Evolutionary conservation across 2,113 vertebrate genomes (phyloP).

Genomic region (Solenodon paradoxus): DNA sequence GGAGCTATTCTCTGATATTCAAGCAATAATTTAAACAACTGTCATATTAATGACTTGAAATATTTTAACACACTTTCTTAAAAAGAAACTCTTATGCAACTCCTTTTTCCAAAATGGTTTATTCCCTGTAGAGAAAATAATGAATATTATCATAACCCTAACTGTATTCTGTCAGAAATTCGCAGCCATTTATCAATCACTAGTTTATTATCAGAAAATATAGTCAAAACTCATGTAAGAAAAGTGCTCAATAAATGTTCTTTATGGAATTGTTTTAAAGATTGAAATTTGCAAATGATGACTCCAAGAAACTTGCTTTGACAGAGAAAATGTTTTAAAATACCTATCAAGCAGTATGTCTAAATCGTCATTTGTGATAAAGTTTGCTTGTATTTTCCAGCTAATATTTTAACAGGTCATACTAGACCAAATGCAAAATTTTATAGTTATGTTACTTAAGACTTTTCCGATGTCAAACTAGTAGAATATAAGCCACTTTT

Average conservation of each 20-base stretch:
- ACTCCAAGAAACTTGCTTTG: background rate
- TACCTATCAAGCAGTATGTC: background rate
- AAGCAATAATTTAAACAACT: background rate
- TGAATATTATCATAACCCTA: slow-evolving; percentile 9
- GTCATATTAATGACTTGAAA: background rate
- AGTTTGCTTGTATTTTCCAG: background rate
- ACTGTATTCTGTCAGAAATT: background rate
- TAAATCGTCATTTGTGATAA: background rate
- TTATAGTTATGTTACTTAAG: background rate
- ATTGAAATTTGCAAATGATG: background rate
- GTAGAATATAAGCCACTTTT: background rate
- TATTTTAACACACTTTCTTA: background rate
- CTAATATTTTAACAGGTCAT: background rate
- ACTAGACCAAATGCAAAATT: background rate
- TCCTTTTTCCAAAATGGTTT: background rate
- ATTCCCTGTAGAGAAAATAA: background rate
- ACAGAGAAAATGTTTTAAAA: background rate
- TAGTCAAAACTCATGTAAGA: background rate
- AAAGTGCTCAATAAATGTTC: background rate
- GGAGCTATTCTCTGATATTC: background rate
- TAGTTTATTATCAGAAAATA: background rate
- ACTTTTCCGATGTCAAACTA: background rate
- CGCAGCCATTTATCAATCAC: background rate
- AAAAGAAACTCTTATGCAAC: background rate
- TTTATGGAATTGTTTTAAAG: background rate